Evolutionary conservation across 2,797 vertebrate species (phyloP), one percentile per base, ranked within the genome.

Genomic region (Tapirus indicus): DNA sequence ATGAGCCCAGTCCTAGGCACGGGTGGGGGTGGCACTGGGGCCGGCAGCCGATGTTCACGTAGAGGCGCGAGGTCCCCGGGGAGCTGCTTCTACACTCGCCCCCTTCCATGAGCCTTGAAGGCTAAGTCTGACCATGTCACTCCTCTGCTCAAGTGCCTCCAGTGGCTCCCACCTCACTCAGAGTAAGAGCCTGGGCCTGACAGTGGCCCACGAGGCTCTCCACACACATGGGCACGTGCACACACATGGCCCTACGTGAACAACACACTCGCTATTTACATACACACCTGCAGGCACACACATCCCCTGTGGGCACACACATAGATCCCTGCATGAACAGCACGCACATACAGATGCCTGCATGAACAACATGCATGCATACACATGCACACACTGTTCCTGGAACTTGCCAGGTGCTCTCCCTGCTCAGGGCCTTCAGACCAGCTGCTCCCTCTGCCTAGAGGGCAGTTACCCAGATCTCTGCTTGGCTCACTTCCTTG

Each of bases 151-250:
- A 27, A 44, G 79, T 1, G 11, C 54, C 62, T 87, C 44, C 64
- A 58, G 0, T 38, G 62, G 60, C 49, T 64, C 44, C 78, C 38
- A 62, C 1, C 18, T 84, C 38, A 16, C 18, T 78, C 23, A 29
- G 38, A 82, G 49, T 12, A 74, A 83, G 29, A 87, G 35, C 38
- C 11, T 10, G 64, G 62, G 7, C 47, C 60, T 56, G 14, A 5
- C 25, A 1, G 32, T 5, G 25, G 47, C 3, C 25, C 32, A 2
- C 0, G 2, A 54, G 29, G 32, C 60, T 78, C n/a, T 11, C 35
- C 2, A 4, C 11, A 32, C 12, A 64, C 9, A 8, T 0, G 4
- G 3, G 18, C 25, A 35, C 0, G 20, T 0, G 3, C 20, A 11
- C 9, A 21, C 12, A 18, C 12, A 13, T 20, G 21, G 29, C 6